Percentiles rank a stretch among this genome's conserved stretches.
phyloP scores from a whole-genome alignment of 2,113 vertebrate species.

The Oostethus manadensis region DNA sequence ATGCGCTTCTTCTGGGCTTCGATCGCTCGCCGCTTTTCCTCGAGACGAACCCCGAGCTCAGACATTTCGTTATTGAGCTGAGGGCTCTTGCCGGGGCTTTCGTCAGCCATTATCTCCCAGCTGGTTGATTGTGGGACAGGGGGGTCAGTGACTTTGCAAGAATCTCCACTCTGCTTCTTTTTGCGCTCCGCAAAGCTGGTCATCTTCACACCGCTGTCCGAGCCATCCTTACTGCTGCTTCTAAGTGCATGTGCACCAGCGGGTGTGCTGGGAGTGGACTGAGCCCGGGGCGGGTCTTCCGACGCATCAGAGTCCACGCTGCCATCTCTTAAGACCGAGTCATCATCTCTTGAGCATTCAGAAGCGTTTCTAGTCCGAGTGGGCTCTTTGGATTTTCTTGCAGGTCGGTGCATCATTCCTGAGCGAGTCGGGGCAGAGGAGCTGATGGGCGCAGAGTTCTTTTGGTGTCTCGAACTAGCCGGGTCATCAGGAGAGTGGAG shows the following conservation, averaged over 20 bases:
- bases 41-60: slow-evolving; percentile 79
- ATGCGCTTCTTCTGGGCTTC: slow-evolving; percentile 92
- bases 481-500: slow-evolving; percentile 81
- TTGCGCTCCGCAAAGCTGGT: slow-evolving; percentile 90
- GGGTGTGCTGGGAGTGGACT: slow-evolving; percentile 63
- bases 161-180: slow-evolving; percentile 74
- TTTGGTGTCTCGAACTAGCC: slow-evolving; percentile 44
- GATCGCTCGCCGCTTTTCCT: slow-evolving; percentile 88
- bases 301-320: slow-evolving; percentile 80
- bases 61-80: slow-evolving; percentile 82
- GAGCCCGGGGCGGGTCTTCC: slow-evolving; percentile 73
- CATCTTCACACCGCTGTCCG: slow-evolving; percentile 82
- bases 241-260: slow-evolving; percentile 15
- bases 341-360: slow-evolving; percentile 75
- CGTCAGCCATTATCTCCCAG: slow-evolving; percentile 69
- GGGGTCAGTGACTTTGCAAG: slow-evolving; percentile 46
- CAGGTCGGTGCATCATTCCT: slow-evolving; percentile 64
- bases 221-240: slow-evolving; percentile 32
- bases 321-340: slow-evolving; percentile 78
- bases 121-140: slow-evolving; percentile 52
- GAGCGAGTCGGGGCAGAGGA: slow-evolving; percentile 68
- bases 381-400: slow-evolving; percentile 41
- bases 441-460: slow-evolving; percentile 50
- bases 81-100: slow-evolving; percentile 75
- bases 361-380: slow-evolving; percentile 63